Evolutionary conservation across 2,113 vertebrate genomes (phyloP).

Genomic region (Morone chrysops): DNA sequence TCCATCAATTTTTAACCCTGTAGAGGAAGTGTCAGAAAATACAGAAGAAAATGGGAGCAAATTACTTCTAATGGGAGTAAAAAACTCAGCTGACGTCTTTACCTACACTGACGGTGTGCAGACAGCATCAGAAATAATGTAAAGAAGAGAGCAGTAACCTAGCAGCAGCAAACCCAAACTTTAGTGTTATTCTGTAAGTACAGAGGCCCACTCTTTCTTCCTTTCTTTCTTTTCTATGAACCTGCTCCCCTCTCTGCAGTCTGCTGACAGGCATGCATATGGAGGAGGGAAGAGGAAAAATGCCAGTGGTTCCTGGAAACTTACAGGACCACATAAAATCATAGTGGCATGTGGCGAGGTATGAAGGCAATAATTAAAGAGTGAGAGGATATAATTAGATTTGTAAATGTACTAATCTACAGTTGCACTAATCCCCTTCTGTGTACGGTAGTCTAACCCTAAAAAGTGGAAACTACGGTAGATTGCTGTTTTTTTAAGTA

Average conservation of each 20-base stretch:
- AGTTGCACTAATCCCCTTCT: constrained; percentile 28
- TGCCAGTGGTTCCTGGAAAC: constrained; percentile 67
- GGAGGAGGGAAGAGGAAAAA: constrained; percentile 48
- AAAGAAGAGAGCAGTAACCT: constrained; percentile 61
- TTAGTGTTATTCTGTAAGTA: constrained; percentile 34
- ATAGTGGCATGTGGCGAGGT: constrained; percentile 53
- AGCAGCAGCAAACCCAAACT: constrained; percentile 71
- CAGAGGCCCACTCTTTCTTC: constrained; percentile 23
- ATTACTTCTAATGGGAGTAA: constrained; percentile 15
- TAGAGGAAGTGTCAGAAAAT: background rate
- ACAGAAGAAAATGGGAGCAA: constrained; percentile 18
- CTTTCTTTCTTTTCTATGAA: constrained; percentile 35
- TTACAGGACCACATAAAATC: constrained; percentile 65
- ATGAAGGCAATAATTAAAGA: constrained; percentile 69
- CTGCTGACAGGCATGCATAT: constrained; percentile 57
- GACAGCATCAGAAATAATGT: constrained; percentile 43
- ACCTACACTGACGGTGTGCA: constrained; percentile 39
- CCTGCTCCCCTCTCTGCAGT: constrained; percentile 37
- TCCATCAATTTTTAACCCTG: background rate
- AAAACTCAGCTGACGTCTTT: constrained; percentile 2
- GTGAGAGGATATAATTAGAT: constrained; percentile 65
- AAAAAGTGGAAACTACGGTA: constrained; percentile 29
- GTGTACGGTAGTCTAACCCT: background rate
- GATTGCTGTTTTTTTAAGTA: background rate
- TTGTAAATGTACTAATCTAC: constrained; percentile 57